A percentile compares a stretch with the other conserved stretches of the same genome.
These are phyloP conservation scores for Scalopus aquaticus DNA, from an alignment of 2,113 vertebrate genomes.

Conservation along the genomic window DNA sequence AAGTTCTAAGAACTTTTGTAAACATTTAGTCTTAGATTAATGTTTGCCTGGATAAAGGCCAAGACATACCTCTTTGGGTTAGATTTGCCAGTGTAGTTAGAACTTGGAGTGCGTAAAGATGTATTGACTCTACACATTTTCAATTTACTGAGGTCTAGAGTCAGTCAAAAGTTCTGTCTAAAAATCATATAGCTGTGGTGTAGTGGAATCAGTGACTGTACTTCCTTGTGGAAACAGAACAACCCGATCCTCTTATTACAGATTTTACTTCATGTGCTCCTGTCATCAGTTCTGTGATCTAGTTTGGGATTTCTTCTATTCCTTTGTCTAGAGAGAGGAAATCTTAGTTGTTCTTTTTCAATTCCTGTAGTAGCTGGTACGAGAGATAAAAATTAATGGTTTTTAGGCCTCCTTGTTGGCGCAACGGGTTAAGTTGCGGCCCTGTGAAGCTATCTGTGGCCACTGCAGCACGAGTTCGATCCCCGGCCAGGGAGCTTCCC, in stretches of 20 bases:
- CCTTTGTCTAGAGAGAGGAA: neutral
- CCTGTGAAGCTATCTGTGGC: no score
- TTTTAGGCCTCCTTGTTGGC: no score
- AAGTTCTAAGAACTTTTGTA: neutral
- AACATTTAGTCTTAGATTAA: conserved; percentile 1
- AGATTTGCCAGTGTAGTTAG: neutral
- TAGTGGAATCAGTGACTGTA: neutral
- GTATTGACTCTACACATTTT: neutral
- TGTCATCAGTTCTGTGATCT: neutral
- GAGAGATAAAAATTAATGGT: neutral
- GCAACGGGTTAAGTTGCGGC: no score
- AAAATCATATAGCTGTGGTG: neutral
- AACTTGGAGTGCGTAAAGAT: neutral
- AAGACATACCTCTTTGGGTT: conserved; percentile 17
- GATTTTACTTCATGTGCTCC: neutral
- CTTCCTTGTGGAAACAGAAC: neutral
- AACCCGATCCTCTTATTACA: neutral
- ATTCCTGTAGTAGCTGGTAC: neutral
- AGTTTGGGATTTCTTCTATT: neutral
- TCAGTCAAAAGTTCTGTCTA: neutral
- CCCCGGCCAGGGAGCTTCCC: no score
- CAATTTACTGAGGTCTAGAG: neutral
- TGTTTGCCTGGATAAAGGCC: neutral
- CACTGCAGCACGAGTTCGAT: no score
- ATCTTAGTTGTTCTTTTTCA: neutral